A percentile compares a stretch with the other conserved stretches of the same genome.
These are phyloP conservation scores for Lamproptera curius DNA, from an alignment of 2,888 invertebrate genomes.

Conservation along the genomic window DNA sequence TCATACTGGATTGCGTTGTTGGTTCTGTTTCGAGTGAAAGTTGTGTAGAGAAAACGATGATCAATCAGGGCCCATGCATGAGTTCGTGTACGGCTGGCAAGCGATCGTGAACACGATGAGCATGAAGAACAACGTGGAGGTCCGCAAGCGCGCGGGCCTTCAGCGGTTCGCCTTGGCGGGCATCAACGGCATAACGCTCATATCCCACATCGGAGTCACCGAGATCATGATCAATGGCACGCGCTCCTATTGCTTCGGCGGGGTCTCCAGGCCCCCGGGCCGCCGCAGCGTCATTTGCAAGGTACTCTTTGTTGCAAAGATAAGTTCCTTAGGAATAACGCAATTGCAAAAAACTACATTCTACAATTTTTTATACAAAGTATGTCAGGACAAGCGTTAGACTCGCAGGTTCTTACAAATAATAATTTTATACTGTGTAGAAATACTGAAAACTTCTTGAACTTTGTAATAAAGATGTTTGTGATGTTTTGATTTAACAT, in stretches of 20 bases:
- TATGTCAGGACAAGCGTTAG: no score
- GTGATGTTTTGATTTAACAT: no score
- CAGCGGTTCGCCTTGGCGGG: conserved; percentile 69
- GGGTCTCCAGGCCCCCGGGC: conserved; percentile 64
- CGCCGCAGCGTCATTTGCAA: conserved; percentile 66
- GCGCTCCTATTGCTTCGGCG: conserved; percentile 65
- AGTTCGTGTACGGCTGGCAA: conserved; percentile 73
- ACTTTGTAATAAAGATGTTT: no score
- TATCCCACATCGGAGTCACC: conserved; percentile 69
- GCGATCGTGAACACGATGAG: conserved; percentile 74
- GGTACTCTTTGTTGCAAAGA: no score
- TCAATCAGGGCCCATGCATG: conserved; percentile 64
- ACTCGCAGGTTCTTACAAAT: no score
- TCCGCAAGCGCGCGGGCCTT: conserved; percentile 66
- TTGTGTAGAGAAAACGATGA: not conserved
- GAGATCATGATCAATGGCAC: conserved; percentile 74
- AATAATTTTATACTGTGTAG: no score
- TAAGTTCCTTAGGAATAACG: no score
- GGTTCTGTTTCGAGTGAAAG: not conserved
- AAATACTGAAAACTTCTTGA: no score
- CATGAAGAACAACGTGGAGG: conserved; percentile 72
- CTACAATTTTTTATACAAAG: no score
- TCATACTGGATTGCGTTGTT: not conserved
- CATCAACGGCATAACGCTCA: conserved; percentile 67
- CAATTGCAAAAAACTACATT: no score